Evolutionary conservation across 2,113 vertebrate species (phyloP).

Genomic region (Bufo bufo): DNA sequence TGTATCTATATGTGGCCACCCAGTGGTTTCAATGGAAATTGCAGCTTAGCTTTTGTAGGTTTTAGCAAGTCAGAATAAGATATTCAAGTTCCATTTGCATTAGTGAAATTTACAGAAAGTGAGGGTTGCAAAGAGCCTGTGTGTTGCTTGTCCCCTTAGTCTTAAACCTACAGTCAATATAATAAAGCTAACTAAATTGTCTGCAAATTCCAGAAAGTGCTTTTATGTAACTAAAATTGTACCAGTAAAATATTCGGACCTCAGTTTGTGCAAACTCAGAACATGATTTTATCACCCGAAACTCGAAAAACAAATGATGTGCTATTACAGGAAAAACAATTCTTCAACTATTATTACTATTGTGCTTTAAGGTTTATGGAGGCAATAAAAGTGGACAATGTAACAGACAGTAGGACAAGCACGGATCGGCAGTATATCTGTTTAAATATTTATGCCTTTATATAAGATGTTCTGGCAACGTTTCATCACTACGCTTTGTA

Average conservation of each 20-base stretch:
- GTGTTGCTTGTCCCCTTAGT: no score
- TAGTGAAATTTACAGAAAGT: no score
- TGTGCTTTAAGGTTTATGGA: neutral
- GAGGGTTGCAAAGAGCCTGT: no score
- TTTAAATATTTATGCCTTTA: slow-evolving; percentile 22
- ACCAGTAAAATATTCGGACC: neutral
- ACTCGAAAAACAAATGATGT: neutral
- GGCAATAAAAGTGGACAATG: neutral
- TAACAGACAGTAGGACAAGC: neutral
- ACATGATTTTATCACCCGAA: neutral
- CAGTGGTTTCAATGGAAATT: no score
- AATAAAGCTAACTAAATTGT: neutral
- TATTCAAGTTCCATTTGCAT: no score
- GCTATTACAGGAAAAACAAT: neutral
- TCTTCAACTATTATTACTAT: neutral
- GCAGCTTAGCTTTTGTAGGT: no score
- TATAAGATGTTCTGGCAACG: neutral
- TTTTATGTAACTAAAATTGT: neutral
- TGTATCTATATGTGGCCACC: no score
- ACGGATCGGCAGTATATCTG: neutral
- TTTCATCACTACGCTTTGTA: neutral
- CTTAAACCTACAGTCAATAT: neutral
- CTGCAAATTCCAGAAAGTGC: no score
- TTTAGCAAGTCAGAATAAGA: no score
- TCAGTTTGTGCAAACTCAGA: neutral